Evolutionary conservation across 2,113 vertebrate genomes (phyloP).

Genomic region (Nothocercus julius): DNA sequence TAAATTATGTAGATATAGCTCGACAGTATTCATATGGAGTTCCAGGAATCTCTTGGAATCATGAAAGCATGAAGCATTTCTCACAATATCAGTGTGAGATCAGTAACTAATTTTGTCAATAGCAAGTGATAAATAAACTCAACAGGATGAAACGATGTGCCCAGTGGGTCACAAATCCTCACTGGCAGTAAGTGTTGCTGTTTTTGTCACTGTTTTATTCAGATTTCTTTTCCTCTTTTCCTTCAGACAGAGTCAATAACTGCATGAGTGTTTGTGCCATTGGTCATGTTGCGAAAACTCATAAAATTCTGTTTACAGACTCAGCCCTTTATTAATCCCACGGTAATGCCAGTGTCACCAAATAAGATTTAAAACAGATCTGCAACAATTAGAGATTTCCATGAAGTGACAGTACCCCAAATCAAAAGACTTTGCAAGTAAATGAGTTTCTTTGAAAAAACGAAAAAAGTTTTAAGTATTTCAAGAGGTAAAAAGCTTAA

Average conservation of each 20-base stretch:
- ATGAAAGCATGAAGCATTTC: neutral
- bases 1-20: neutral
- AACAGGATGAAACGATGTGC: neutral
- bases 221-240: neutral
- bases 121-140: neutral
- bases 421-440: neutral
- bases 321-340: neutral
- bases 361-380: neutral
- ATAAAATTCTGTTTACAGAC: neutral
- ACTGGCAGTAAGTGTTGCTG: neutral
- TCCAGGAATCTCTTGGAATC: neutral
- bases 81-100: neutral
- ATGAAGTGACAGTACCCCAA: neutral
- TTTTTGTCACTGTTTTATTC: neutral
- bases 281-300: neutral
- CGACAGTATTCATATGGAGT: neutral
- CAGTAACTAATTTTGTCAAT: neutral
- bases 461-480: neutral
- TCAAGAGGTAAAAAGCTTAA: neutral
- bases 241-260: neutral
- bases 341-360: rapidly evolving
- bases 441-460: neutral
- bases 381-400: neutral
- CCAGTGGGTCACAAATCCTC: neutral
- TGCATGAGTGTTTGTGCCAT: neutral